Base-by-base conservation (phyloP, 2,888 invertebrate species). In the Nomada hirtipes region DNA sequence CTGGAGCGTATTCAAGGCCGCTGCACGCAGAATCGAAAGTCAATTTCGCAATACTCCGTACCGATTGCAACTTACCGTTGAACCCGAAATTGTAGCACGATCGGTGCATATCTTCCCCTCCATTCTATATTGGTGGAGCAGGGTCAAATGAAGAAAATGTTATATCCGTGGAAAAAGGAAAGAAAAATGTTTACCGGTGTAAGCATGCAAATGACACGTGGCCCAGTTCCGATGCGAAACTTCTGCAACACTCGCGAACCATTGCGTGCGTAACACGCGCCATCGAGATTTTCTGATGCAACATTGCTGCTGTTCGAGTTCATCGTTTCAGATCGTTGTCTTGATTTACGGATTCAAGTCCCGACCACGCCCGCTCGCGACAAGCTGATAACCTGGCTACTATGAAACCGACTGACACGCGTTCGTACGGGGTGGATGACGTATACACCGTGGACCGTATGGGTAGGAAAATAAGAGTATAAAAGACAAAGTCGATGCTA, bases 231-330 rank as follows among this genome's bases (percentile, higher is more conserved):
- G 52, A 44, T 29, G 52, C 53, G 57, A 68, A 71, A 82, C 75
- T 76, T 81, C 81, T 72, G 75, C 53, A 79, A 79, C 73, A 50
- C 60, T 64, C 63, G 80, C 65, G 72, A 50, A 23, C 13, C 52
- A 36, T 80, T 82, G 81, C 82, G 74, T 80, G 70, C 26, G 15
- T 64, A 47, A 36, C 10, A 15, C 68, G 63, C 29, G 57, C 57
- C 52, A 63, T 59, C 72, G 70, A 67, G 81, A 64, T 83, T 83
- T 36, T 82, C 88, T 88, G 89, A 89, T 79, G 89, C 89, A 88
- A 89, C 80, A 77, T 73, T 50, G 79, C 26, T 75, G 26, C 47
- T 53, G 74, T 75, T 67, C 82, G 83, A 84, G 83, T 84, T 83
- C 84, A 84, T 84, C 80, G 80, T 80, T 73, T 65, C 36, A 83